These are phyloP conservation scores for Aptenodytes forsteri DNA, from an alignment of 2,113 vertebrate species.

Conservation along the genomic window DNA sequence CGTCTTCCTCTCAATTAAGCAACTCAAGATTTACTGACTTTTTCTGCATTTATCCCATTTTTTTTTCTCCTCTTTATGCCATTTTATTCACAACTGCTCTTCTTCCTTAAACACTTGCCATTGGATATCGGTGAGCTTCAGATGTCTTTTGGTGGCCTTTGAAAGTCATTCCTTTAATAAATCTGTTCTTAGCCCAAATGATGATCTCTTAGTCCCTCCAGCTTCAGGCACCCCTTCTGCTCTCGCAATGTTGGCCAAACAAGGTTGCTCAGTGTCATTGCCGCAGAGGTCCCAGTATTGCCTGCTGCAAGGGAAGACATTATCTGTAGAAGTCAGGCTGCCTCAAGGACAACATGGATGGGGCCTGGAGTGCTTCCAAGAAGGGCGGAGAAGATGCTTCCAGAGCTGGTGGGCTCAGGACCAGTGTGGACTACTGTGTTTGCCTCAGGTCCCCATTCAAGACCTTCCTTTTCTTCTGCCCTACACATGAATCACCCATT, in stretches of 20 bases:
- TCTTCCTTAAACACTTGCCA: neutral
- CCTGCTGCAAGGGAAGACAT: neutral
- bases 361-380: neutral
- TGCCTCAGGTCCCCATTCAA: neutral
- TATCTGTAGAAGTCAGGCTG: neutral
- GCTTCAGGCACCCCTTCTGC: neutral
- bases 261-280: neutral
- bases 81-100: neutral
- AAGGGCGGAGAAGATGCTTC: neutral
- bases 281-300: neutral
- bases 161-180: neutral
- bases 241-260: neutral
- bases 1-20: neutral
- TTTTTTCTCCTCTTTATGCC: neutral
- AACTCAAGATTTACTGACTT: neutral
- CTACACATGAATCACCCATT: neutral
- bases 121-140: neutral
- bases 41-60: neutral
- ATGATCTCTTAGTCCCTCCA: neutral
- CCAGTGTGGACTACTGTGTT: neutral
- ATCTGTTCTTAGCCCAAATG: neutral
- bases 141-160: neutral
- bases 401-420: neutral
- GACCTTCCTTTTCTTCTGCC: neutral
- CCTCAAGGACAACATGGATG: neutral